Percentiles rank a stretch among this genome's conserved stretches.
Conservation (phyloP, 2,888 invertebrate species). For the Liodrosophila aerea region DNA sequence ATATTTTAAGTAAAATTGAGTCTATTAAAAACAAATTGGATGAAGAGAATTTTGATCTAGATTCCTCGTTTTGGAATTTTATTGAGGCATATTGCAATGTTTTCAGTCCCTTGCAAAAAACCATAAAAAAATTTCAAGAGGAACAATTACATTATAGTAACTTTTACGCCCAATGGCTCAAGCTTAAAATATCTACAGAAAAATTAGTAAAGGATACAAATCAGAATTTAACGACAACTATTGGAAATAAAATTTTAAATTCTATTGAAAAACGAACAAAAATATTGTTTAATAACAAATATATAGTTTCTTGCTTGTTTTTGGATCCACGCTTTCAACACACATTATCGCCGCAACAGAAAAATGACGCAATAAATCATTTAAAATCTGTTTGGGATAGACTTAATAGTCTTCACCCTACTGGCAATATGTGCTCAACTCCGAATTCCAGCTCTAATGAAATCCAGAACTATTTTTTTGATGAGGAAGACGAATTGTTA, state of each 20-base stretch:
- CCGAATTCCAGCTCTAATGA: conserved; percentile 9
- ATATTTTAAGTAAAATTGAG: conserved; percentile 12
- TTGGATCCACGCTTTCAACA: conserved; percentile 39
- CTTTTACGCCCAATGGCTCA: background rate
- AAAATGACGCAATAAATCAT: conserved; percentile 13
- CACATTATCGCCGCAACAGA: conserved; percentile 19
- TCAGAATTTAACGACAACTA: too few species aligned
- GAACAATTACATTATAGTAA: conserved; percentile 1
- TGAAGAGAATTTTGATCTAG: conserved; percentile 10
- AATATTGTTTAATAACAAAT: conserved; percentile 20
- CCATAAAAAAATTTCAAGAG: conserved; percentile 11
- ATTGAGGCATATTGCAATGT: conserved; percentile 9
- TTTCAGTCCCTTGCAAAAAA: conserved; percentile 19
- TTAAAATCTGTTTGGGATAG: conserved; percentile 23
- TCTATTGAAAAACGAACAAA: conserved; percentile 13
- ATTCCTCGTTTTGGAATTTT: conserved; percentile 17
- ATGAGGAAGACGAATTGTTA: conserved; percentile 20
- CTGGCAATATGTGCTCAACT: conserved; percentile 5
- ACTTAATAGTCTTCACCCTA: conserved; percentile 8
- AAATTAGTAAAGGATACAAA: conserved; percentile 15
- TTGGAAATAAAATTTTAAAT: too few species aligned
- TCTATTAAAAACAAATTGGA: conserved; percentile 21
- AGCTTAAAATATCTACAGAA: conserved; percentile 17
- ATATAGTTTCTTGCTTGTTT: conserved; percentile 21
- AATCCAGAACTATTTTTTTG: conserved; percentile 12